Percentiles rank a stretch among this genome's conserved stretches.
These are phyloP conservation scores for Ranitomeya variabilis DNA, from an alignment of 2,113 vertebrate species.

Conservation along the genomic window DNA sequence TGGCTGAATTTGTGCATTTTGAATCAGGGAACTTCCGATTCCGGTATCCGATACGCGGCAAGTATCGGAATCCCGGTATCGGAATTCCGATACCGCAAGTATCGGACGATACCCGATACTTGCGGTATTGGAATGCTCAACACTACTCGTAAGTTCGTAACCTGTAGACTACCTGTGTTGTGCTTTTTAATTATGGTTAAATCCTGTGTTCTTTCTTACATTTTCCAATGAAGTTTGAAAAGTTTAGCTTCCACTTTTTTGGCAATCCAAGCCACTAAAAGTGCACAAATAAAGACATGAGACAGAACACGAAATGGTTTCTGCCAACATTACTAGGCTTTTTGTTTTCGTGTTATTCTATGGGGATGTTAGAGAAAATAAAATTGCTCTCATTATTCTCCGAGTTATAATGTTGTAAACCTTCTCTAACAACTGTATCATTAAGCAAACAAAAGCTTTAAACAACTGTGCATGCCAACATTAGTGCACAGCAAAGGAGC, in stretches of 20 bases:
- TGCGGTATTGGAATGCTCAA: too few species aligned
- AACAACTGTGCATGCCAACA: neutral
- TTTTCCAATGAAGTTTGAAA: neutral
- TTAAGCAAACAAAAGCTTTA: slow-evolving; percentile 39
- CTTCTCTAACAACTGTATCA: slow-evolving; percentile 19
- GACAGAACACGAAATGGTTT: neutral
- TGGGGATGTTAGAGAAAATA: slow-evolving; percentile 10
- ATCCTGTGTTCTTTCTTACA: neutral
- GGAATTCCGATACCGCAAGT: too few species aligned
- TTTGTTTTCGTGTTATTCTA: slow-evolving; percentile 10
- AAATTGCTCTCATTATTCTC: neutral
- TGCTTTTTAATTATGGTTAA: neutral
- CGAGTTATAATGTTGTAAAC: slow-evolving; percentile 11
- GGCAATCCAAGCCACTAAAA: neutral
- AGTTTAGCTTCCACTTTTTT: neutral
- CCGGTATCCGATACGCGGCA: too few species aligned
- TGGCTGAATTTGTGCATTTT: too few species aligned
- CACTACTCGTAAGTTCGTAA: too few species aligned
- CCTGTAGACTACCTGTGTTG: neutral
- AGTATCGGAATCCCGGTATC: too few species aligned
- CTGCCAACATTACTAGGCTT: slow-evolving; percentile 2
- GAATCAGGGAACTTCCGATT: too few species aligned
- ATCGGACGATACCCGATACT: too few species aligned
- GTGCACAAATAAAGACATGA: neutral
- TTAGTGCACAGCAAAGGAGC: neutral